Conservation (phyloP, 2,797 vertebrate genomes). For the Hypotaenidia okinawae region DNA sequence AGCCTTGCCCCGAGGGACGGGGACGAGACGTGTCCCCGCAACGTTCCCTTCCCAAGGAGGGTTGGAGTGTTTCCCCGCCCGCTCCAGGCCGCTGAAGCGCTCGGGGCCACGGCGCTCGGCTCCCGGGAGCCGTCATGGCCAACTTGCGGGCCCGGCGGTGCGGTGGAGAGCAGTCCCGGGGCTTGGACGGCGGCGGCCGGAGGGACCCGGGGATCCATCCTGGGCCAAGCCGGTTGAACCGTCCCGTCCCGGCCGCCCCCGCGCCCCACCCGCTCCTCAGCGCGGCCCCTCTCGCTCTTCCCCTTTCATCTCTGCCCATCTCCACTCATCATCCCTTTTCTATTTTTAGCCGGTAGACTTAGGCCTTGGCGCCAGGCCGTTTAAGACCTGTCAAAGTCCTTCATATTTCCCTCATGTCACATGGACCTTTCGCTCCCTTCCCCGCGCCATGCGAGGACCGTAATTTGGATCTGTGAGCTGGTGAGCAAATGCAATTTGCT, state of each 20-base stretch:
- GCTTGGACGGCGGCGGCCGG: accelerated
- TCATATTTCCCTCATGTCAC: conserved; percentile 94
- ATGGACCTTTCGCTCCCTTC: conserved; percentile 83
- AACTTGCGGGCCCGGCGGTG: not conserved
- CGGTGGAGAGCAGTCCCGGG: not conserved
- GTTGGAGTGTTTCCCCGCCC: not conserved
- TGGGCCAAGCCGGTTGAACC: not conserved
- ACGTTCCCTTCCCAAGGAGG: not conserved
- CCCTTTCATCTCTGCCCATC: conserved; percentile 83
- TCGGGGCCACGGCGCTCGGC: not conserved
- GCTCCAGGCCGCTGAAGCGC: not conserved
- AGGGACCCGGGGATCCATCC: not conserved
- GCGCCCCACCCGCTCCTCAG: not conserved
- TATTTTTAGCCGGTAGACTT: conserved; percentile 93
- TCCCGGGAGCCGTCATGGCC: not conserved
- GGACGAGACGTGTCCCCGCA: not conserved
- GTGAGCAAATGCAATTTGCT: conserved; percentile 78
- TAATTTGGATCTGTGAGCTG: conserved; percentile 67
- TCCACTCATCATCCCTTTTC: conserved; percentile 86
- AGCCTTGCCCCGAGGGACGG: not conserved
- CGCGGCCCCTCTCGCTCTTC: conserved; percentile 12
- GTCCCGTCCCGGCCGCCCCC: not conserved
- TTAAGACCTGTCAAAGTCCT: conserved; percentile 97
- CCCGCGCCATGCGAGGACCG: conserved; percentile 73
- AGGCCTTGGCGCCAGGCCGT: conserved; percentile 97